Evolutionary conservation across 2,113 vertebrate genomes (phyloP).

Genomic region (Seriola quinqueradiata): DNA sequence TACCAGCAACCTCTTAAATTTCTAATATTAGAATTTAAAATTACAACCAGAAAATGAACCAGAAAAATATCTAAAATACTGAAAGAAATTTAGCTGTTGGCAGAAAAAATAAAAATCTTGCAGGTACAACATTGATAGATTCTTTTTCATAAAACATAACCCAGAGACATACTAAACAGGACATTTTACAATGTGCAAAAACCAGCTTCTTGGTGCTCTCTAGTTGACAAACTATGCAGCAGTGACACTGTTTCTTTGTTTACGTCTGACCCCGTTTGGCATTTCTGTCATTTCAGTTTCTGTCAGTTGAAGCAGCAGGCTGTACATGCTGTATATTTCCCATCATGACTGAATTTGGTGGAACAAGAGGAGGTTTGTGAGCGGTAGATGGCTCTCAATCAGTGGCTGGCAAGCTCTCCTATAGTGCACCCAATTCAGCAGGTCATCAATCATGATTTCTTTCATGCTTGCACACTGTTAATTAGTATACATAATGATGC

Average conservation of each 20-base stretch:
- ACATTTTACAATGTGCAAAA: background rate
- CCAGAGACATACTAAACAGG: background rate
- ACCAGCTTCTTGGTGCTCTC: too few species aligned
- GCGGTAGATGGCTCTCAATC: background rate
- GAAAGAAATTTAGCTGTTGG: too few species aligned
- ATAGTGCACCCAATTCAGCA: background rate
- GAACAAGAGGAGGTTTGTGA: slow-evolving; percentile 4
- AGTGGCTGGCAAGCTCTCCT: background rate
- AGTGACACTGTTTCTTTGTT: background rate
- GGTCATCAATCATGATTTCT: background rate
- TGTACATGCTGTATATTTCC: background rate
- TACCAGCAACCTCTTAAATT: too few species aligned
- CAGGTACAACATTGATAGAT: background rate
- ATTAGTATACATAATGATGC: background rate
- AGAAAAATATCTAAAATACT: too few species aligned
- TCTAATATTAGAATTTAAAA: too few species aligned
- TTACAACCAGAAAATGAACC: too few species aligned
- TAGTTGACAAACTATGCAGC: too few species aligned
- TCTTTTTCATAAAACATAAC: background rate
- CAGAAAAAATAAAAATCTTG: too few species aligned
- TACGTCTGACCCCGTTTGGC: background rate
- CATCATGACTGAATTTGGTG: background rate
- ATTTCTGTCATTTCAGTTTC: too few species aligned
- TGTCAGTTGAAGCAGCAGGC: background rate
- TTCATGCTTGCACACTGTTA: background rate